Conservation (phyloP, 2,888 invertebrate species). For the Eutolmus rufibarbis region DNA sequence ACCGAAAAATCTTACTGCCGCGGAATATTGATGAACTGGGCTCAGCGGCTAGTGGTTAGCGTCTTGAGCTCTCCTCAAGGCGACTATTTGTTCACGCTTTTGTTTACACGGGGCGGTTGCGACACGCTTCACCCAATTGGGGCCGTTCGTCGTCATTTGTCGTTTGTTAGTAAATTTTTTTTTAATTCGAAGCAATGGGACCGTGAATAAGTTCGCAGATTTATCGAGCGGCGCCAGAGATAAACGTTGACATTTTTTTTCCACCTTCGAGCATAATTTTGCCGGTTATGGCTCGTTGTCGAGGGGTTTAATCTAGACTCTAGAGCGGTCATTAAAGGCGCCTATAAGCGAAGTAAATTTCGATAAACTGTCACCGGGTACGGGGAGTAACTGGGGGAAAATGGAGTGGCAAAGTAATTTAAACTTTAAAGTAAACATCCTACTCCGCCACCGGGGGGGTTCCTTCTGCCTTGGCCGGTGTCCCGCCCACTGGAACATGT, state of each 20-base stretch:
- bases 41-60: background rate
- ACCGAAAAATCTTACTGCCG: background rate
- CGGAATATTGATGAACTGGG: background rate
- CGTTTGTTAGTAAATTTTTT: background rate
- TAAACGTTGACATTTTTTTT: background rate
- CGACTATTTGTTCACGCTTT: background rate
- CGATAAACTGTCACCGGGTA: background rate
- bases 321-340: background rate
- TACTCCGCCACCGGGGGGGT: background rate
- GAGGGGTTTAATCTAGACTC: background rate
- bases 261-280: background rate
- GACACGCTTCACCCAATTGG: background rate
- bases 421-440: conserved; percentile 5
- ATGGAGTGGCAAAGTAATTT: conserved; percentile 27
- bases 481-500: background rate
- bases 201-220: background rate
- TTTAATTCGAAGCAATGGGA: background rate
- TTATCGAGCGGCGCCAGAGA: background rate
- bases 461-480: background rate
- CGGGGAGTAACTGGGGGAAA: background rate
- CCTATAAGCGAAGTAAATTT: background rate
- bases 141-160: background rate
- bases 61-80: background rate
- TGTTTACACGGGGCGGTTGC: background rate
- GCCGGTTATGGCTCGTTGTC: background rate